These are phyloP conservation scores for Sebastes matsubarae DNA, from an alignment of 2,797 vertebrate genomes.

Conservation along the genomic window DNA sequence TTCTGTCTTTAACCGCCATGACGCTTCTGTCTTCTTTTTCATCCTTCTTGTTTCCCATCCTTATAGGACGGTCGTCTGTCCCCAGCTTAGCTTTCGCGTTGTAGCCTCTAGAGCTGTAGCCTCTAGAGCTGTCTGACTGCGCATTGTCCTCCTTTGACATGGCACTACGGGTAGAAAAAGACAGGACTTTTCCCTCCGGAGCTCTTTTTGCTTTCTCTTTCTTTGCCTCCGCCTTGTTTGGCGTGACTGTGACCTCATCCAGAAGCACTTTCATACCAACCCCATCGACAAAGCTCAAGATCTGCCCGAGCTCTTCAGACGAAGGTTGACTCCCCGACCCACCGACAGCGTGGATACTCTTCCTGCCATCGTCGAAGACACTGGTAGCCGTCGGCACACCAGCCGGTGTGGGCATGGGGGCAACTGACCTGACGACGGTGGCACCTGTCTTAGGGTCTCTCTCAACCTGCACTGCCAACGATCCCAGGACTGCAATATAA, in stretches of 20 bases:
- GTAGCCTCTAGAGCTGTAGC: not conserved
- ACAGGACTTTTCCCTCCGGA: not conserved
- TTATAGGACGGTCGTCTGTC: conserved; percentile 1
- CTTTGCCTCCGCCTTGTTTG: conserved; percentile 2
- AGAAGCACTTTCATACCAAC: conserved; percentile 69
- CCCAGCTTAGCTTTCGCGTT: not conserved
- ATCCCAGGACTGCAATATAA: conserved; percentile 71
- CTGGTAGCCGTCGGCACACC: conserved; percentile 7
- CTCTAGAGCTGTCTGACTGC: not conserved
- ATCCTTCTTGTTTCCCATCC: not conserved
- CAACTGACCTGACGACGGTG: conserved; percentile 69
- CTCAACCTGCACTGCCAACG: conserved; percentile 74
- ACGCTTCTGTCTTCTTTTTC: conserved; percentile 13
- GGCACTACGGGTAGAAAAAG: not conserved
- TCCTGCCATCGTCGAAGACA: conserved; percentile 77
- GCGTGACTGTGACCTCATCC: conserved; percentile 52
- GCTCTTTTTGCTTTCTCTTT: not conserved
- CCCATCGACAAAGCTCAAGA: conserved; percentile 66
- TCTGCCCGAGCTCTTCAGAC: conserved; percentile 71
- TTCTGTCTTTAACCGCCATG: not conserved
- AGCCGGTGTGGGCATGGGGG: conserved; percentile 56
- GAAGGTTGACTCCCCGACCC: conserved; percentile 54
- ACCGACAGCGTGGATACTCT: conserved; percentile 64
- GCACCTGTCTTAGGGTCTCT: conserved; percentile 74
- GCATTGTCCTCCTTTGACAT: not conserved